A percentile compares a stretch with the other conserved stretches of the same genome.
Conservation (phyloP, 2,888 invertebrate genomes). For the Epistrophe grossulariae region DNA sequence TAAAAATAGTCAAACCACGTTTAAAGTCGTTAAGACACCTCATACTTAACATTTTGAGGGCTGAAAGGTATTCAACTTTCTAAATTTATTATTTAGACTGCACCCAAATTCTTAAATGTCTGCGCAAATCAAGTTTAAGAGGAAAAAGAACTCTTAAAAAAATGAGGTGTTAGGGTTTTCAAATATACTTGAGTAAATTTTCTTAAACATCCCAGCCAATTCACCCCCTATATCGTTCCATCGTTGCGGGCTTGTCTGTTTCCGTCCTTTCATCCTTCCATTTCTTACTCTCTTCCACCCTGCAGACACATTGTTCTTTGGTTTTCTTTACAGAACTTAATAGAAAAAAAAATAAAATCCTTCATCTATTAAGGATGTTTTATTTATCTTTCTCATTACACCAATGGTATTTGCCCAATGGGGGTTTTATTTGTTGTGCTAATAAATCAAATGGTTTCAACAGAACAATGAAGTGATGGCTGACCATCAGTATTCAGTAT, state of each 20-base stretch:
- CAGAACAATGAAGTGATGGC: constrained; percentile 26
- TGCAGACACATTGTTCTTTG: not conserved
- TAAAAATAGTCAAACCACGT: too few species aligned
- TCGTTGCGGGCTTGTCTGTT: not conserved
- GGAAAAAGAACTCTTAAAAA: too few species aligned
- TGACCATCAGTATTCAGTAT: not conserved
- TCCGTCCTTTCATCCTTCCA: not conserved
- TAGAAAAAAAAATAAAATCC: constrained; percentile 2
- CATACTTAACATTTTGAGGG: too few species aligned
- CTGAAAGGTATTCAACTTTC: too few species aligned
- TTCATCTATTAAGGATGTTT: constrained; percentile 29
- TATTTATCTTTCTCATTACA: constrained; percentile 30
- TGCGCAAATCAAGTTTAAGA: too few species aligned
- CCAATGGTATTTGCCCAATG: constrained; percentile 23
- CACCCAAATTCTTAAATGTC: too few species aligned
- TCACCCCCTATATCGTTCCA: not conserved
- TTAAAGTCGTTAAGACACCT: too few species aligned
- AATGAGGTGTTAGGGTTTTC: too few species aligned
- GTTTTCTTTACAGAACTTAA: not conserved
- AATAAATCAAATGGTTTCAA: constrained; percentile 53
- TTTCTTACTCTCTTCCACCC: not conserved
- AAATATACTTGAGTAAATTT: too few species aligned
- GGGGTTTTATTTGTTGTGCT: constrained; percentile 50
- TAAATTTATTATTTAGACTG: too few species aligned
- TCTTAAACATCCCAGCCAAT: not conserved